phyloP scores from a whole-genome alignment of 2,888 invertebrate species.

The Perithous albicinctus region DNA sequence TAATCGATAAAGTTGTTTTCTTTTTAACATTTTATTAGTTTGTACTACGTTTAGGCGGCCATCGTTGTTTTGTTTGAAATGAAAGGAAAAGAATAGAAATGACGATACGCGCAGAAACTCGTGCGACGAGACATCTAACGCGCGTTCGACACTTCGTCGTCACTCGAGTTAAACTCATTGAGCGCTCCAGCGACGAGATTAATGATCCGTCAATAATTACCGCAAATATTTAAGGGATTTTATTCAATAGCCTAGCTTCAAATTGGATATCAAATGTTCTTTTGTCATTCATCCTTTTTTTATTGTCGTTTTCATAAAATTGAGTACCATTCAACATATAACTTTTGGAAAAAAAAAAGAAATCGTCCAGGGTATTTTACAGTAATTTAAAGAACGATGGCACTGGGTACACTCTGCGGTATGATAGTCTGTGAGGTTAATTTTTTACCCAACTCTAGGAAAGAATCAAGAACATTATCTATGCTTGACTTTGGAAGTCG shows the following conservation, averaged over 20 bases:
- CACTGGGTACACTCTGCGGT: not conserved
- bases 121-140: slow-evolving; percentile 21
- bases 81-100: slow-evolving; percentile 24
- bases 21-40: slow-evolving; percentile 85
- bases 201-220: not conserved
- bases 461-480: not conserved
- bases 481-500: not conserved
- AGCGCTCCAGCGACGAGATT: slow-evolving; percentile 21
- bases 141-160: slow-evolving; percentile 31
- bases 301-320: not conserved
- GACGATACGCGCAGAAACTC: slow-evolving; percentile 31
- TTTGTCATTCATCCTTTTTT: not conserved
- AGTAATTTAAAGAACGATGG: too few relatives aligned
- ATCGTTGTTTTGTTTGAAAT: slow-evolving; percentile 69
- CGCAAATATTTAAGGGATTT: not conserved
- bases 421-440: not conserved
- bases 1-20: slow-evolving; percentile 84
- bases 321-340: not conserved
- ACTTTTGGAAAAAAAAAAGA: too few relatives aligned
- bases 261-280: not conserved
- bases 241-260: not conserved
- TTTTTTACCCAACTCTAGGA: not conserved
- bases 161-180: slow-evolving; percentile 25
- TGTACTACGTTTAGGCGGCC: slow-evolving; percentile 74
- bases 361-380: too few relatives aligned